Conservation (phyloP, 2,113 vertebrate genomes). For the Parus major region DNA sequence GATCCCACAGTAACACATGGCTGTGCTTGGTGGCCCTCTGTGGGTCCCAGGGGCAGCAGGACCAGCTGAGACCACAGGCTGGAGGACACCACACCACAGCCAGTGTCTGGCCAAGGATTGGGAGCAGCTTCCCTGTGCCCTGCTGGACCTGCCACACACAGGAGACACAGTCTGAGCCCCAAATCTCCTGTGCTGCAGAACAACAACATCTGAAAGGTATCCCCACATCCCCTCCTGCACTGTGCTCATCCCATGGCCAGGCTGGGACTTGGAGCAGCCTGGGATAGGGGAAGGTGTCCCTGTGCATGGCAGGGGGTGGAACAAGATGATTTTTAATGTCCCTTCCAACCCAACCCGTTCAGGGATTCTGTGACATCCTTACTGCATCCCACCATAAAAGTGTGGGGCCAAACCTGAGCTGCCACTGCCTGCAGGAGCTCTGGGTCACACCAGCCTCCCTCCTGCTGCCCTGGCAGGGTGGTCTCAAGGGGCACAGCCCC, state of each 20-base stretch:
- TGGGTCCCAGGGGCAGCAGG: background rate
- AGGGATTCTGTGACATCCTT: background rate
- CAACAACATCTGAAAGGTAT: background rate
- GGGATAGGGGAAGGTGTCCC: background rate
- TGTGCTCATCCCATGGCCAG: background rate
- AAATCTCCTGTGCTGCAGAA: background rate
- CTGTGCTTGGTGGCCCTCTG: background rate
- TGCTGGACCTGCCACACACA: background rate
- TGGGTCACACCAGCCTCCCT: background rate
- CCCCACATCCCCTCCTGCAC: rapidly evolving
- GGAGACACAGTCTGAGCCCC: background rate
- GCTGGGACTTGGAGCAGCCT: background rate
- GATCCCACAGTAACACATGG: rapidly evolving
- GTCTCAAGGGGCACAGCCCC: background rate
- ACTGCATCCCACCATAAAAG: background rate
- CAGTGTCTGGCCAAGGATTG: background rate
- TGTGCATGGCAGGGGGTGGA: background rate
- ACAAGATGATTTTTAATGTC: background rate
- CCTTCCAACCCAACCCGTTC: background rate
- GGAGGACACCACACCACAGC: background rate
- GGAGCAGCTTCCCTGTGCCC: background rate
- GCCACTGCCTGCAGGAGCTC: background rate
- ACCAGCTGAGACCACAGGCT: rapidly evolving
- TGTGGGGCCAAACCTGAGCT: background rate
- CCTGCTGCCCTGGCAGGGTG: background rate